These are phyloP conservation scores for Nothobranchius kuhntae DNA, from an alignment of 2,113 vertebrate genomes.

Conservation along the genomic window DNA sequence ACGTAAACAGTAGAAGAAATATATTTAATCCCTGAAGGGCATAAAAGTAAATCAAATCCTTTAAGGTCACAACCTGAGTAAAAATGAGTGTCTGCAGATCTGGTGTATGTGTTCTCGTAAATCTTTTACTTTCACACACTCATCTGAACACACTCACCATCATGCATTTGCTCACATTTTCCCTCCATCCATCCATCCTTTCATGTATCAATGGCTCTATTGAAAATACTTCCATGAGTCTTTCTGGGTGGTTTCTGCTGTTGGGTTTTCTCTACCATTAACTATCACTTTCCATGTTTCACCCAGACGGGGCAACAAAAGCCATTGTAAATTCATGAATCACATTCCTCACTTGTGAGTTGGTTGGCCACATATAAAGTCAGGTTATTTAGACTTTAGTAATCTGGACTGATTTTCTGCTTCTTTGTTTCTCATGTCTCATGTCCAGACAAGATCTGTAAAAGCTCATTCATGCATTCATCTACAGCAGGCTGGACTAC, in stretches of 20 bases:
- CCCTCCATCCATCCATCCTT: slow-evolving; percentile 45
- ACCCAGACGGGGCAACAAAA: too few species aligned
- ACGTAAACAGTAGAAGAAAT: slow-evolving; percentile 3
- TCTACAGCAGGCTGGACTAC: too few species aligned
- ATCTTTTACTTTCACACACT: slow-evolving; percentile 33
- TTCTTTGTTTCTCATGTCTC: too few species aligned
- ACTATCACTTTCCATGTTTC: background rate
- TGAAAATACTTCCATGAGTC: slow-evolving; percentile 56
- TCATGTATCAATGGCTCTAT: slow-evolving; percentile 71
- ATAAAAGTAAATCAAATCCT: slow-evolving; percentile 4
- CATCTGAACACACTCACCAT: slow-evolving; percentile 37
- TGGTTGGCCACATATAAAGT: background rate
- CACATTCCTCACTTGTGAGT: background rate
- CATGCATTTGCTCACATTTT: slow-evolving; percentile 36
- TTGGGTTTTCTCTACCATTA: slow-evolving; percentile 8
- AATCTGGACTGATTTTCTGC: background rate
- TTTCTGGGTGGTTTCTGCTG: slow-evolving; percentile 51
- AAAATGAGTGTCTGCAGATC: slow-evolving; percentile 51
- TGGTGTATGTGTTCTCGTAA: slow-evolving; percentile 52
- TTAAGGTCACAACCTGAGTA: slow-evolving; percentile 43
- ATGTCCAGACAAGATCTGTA: too few species aligned
- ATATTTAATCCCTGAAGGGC: slow-evolving; percentile 1
- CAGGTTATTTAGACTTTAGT: background rate
- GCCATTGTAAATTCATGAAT: background rate
- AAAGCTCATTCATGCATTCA: too few species aligned